Evolutionary conservation across 2,888 invertebrate genomes (phyloP).

Genomic region (Xiphydria camelus): DNA sequence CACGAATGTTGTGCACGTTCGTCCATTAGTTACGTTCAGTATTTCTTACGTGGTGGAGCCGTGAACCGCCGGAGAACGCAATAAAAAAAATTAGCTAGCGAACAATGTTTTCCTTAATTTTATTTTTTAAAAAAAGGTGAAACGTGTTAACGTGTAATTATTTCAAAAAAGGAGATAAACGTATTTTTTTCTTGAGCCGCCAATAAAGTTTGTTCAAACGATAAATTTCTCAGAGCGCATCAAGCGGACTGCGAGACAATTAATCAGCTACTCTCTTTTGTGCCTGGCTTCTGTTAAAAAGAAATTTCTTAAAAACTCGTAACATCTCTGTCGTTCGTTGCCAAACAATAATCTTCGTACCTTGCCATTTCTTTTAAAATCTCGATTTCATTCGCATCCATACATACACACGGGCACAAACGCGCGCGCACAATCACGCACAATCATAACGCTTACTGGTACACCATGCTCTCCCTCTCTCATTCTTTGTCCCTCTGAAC

Average conservation of each 20-base stretch:
- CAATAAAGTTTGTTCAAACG: constrained; percentile 24
- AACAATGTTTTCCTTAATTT: too few relatives aligned
- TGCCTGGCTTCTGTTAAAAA: constrained; percentile 13
- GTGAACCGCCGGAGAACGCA: too few relatives aligned
- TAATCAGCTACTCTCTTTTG: constrained; percentile 21
- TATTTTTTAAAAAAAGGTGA: constrained; percentile 19
- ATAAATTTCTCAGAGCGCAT: constrained; percentile 30
- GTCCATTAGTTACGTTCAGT: too few relatives aligned
- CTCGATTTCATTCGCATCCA: constrained; percentile 11
- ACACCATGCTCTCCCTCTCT: constrained; percentile 17
- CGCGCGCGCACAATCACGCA: constrained; percentile 10
- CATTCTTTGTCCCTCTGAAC: constrained; percentile 4
- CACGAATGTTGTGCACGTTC: too few relatives aligned
- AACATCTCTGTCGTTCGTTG: constrained; percentile 6
- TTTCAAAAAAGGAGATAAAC: constrained; percentile 19
- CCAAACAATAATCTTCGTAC: constrained; percentile 3
- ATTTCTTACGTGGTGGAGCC: too few relatives aligned
- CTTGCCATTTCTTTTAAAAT: constrained; percentile 7
- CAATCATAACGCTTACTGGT: constrained; percentile 19
- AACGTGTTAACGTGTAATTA: constrained; percentile 20
- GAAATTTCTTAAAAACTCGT: constrained; percentile 1
- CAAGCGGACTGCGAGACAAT: constrained; percentile 27
- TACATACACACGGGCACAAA: constrained; percentile 10
- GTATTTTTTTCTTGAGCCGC: constrained; percentile 29
- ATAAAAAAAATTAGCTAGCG: too few relatives aligned